A percentile compares a stretch with the other conserved stretches of the same genome.
These are phyloP conservation scores for Leptinotarsa rubiginosa DNA, from an alignment of 2,888 invertebrate genomes.

Conservation along the genomic window DNA sequence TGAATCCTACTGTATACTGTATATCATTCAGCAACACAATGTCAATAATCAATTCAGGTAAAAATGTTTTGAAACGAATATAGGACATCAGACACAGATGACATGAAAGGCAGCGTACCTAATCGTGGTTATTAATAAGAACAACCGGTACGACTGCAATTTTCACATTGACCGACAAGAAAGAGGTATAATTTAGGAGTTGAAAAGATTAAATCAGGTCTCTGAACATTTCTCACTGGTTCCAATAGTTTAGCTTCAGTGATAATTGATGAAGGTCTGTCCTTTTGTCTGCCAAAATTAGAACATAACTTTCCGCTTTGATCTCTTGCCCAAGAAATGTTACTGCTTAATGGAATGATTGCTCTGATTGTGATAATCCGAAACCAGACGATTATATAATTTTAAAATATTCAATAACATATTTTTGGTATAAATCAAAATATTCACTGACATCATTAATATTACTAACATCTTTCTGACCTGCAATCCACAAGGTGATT, in stretches of 20 bases:
- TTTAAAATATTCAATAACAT: too few species aligned
- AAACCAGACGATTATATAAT: too few species aligned
- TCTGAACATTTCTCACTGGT: not conserved
- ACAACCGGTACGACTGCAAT: constrained; percentile 12
- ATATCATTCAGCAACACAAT: not conserved
- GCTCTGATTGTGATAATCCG: too few species aligned
- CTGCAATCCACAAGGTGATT: too few species aligned
- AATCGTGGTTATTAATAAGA: constrained; percentile 12
- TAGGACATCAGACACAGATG: constrained; percentile 4
- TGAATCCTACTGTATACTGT: too few species aligned
- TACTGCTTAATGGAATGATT: too few species aligned
- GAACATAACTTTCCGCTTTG: too few species aligned
- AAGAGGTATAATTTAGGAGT: constrained; percentile 19
- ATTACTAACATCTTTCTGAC: too few species aligned
- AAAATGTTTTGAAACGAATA: not conserved
- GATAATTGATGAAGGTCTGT: constrained; percentile 1
- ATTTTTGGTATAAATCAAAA: too few species aligned
- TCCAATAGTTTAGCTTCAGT: not conserved
- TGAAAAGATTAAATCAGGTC: not conserved
- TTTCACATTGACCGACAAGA: constrained; percentile 20
- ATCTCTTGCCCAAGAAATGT: too few species aligned
- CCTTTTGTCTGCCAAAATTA: too few species aligned
- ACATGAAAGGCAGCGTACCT: constrained; percentile 17
- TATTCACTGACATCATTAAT: too few species aligned
- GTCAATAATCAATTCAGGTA: not conserved